These are phyloP conservation scores for Cyrtonyx montezumae DNA, from an alignment of 2,113 vertebrate genomes.

Conservation along the genomic window DNA sequence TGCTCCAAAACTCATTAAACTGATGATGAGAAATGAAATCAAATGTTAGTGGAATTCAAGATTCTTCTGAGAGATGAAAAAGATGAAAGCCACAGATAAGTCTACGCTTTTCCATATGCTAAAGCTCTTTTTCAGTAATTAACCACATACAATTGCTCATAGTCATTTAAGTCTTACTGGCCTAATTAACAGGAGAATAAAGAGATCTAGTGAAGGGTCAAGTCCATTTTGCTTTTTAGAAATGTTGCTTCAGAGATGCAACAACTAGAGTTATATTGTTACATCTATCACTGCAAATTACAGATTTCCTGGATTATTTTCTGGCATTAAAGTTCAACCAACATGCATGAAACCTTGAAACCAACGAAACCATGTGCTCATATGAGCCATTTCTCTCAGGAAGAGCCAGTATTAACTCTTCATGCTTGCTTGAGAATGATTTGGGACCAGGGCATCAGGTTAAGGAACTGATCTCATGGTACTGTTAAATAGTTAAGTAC, in stretches of 20 bases:
- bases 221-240: neutral
- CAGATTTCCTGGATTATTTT: neutral
- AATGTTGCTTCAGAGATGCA: neutral
- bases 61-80: neutral
- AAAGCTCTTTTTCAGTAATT: neutral
- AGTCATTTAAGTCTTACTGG: neutral
- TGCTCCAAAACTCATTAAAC: neutral
- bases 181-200: neutral
- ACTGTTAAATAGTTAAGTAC: rapidly evolving
- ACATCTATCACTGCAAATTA: neutral
- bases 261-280: neutral
- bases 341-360: neutral
- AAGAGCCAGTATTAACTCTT: neutral
- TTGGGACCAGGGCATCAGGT: neutral
- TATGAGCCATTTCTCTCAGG: neutral
- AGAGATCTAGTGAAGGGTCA: neutral
- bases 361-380: neutral
- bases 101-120: neutral
- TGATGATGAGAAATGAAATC: neutral
- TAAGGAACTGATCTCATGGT: neutral
- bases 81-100: neutral
- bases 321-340: neutral
- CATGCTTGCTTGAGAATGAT: neutral
- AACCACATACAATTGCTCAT: neutral
- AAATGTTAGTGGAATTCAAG: neutral